A percentile compares a stretch with the other conserved stretches of the same genome.
These are phyloP conservation scores for Pyrgilauda ruficollis DNA, from an alignment of 2,113 vertebrate genomes.

Conservation along the genomic window DNA sequence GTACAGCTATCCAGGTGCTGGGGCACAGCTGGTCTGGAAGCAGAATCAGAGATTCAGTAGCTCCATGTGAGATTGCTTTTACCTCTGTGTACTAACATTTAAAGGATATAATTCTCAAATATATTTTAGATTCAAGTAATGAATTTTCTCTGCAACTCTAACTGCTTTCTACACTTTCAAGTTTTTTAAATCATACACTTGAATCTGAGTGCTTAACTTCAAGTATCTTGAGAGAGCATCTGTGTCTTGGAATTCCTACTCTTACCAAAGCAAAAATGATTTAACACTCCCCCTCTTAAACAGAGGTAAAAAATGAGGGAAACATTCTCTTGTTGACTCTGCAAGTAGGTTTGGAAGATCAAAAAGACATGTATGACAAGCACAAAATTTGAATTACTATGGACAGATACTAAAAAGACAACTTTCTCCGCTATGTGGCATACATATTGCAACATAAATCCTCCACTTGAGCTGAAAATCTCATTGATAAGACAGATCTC, in stretches of 20 bases:
- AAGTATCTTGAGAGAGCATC: not conserved
- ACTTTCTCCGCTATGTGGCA: not conserved
- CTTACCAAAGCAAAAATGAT: not conserved
- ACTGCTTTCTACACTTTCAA: not conserved
- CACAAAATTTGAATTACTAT: not conserved
- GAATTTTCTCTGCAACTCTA: not conserved
- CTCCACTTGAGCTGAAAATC: not conserved
- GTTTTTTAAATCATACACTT: not conserved
- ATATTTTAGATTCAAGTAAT: not conserved
- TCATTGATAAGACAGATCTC: not conserved
- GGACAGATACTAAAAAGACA: not conserved
- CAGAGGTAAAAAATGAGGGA: not conserved
- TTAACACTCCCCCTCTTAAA: not conserved
- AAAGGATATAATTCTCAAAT: not conserved
- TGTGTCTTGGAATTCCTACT: not conserved
- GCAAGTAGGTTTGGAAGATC: not conserved
- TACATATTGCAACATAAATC: not conserved
- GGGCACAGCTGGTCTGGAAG: not conserved
- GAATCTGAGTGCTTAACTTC: not conserved
- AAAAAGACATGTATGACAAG: not conserved
- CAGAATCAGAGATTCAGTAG: not conserved
- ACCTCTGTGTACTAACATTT: not conserved
- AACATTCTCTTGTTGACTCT: not conserved
- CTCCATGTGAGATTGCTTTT: not conserved
- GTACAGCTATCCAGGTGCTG: not conserved